Conservation (phyloP, 2,888 invertebrate species). For the Biston stratarius region DNA sequence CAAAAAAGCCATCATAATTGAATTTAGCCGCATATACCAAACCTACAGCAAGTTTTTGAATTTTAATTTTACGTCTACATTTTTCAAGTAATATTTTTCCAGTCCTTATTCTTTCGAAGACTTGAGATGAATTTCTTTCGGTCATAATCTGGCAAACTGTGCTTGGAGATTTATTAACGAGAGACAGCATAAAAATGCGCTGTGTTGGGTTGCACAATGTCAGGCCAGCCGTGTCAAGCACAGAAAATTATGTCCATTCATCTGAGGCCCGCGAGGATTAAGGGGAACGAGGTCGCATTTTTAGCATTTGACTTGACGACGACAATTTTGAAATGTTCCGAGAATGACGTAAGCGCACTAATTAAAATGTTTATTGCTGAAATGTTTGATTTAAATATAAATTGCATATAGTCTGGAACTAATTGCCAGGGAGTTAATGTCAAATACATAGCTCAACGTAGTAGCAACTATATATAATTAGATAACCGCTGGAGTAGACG, state of each 20-base stretch:
- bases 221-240: conserved; percentile 78
- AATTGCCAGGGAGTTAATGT: no score
- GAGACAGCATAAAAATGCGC: conserved; percentile 74
- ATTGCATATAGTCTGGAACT: background rate
- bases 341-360: conserved; percentile 61
- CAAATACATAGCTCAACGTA: no score
- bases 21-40: conserved; percentile 6
- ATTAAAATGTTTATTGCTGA: conserved; percentile 47
- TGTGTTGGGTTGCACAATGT: conserved; percentile 74
- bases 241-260: conserved; percentile 86
- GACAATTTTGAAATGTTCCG: conserved; percentile 67
- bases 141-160: conserved; percentile 18
- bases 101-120: conserved; percentile 7
- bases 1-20: conserved; percentile 13
- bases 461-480: no score
- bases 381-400: background rate
- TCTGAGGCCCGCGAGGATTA: conserved; percentile 76
- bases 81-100: conserved; percentile 17
- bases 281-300: conserved; percentile 79
- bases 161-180: conserved; percentile 56
- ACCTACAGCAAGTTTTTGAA: background rate
- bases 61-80: conserved; percentile 1
- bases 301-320: conserved; percentile 66
- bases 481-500: no score
- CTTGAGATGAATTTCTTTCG: conserved; percentile 8